Percentiles rank a stretch among this genome's conserved stretches.
Evolutionary conservation across 1,140 invertebrate species (phyloP).

Genomic region (Orchestia grillus): DNA sequence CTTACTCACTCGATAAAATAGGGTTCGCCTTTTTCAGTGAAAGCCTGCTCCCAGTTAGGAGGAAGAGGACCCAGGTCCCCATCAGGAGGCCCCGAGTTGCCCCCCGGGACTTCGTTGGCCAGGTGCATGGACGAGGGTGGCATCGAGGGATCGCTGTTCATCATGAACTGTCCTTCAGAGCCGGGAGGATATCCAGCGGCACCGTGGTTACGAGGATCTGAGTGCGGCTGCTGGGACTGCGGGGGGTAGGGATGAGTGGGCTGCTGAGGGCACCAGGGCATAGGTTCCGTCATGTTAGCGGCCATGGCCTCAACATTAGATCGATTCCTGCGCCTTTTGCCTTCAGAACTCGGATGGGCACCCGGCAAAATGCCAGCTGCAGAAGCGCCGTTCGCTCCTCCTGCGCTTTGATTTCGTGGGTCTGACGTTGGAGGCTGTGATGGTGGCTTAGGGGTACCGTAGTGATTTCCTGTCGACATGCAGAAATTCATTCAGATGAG

Average conservation of each 20-base stretch:
- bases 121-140: constrained; percentile 58
- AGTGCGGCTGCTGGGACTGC: constrained; percentile 62
- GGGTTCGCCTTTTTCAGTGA: constrained; percentile 94
- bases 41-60: constrained; percentile 96
- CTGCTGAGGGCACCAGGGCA: constrained; percentile 68
- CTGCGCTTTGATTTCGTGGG: constrained; percentile 68
- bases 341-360: constrained; percentile 75
- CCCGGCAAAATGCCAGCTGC: constrained; percentile 73
- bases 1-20: constrained; percentile 97
- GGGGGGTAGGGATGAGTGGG: constrained; percentile 61
- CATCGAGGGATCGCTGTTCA: constrained; percentile 41
- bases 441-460: constrained; percentile 75
- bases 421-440: constrained; percentile 69
- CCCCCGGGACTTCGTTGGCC: constrained; percentile 56
- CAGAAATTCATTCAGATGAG: background rate
- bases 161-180: constrained; percentile 7
- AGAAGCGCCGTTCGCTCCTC: constrained; percentile 61
- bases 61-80: constrained; percentile 88
- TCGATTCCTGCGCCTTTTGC: constrained; percentile 75
- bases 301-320: constrained; percentile 76
- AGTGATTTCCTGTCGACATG: constrained; percentile 72
- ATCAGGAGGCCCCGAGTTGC: constrained; percentile 64
- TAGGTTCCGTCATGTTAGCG: constrained; percentile 70
- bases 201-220: constrained; percentile 68
- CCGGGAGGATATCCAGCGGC: constrained; percentile 61